phyloP scores from a whole-genome alignment of 2,888 invertebrate genomes.

The Sarcophaga caerulescens region DNA sequence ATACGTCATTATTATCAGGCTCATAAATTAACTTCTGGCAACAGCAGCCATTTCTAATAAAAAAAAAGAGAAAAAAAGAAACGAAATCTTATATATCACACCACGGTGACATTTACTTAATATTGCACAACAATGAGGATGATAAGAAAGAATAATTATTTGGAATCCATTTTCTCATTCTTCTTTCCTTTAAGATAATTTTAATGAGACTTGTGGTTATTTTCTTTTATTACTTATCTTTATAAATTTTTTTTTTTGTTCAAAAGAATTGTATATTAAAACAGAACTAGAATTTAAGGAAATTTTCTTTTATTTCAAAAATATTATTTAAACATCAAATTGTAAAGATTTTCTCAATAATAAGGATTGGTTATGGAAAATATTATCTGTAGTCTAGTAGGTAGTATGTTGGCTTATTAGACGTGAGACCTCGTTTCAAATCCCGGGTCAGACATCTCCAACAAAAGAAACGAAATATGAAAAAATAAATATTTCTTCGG shows the following conservation, averaged over 20 bases:
- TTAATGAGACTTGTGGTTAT: neutral
- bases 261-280: neutral
- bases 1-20: neutral
- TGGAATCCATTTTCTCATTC: neutral
- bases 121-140: neutral
- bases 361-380: too few species aligned
- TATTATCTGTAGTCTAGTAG: too few species aligned
- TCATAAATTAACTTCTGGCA: neutral
- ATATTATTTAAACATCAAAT: too few species aligned
- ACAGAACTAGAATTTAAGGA: neutral
- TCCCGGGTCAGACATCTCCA: too few species aligned
- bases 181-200: neutral
- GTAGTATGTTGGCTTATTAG: too few species aligned
- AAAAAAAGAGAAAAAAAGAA: neutral
- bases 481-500: too few species aligned
- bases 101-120: neutral
- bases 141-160: slow-evolving; percentile 10
- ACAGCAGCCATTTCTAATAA: neutral
- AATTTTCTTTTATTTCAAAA: neutral
- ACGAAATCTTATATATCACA: neutral
- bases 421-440: too few species aligned
- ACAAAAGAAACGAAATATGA: too few species aligned
- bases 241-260: neutral
- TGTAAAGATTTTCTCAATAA: too few species aligned
- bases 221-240: neutral